A percentile compares a stretch with the other conserved stretches of the same genome.
These are phyloP conservation scores for Strigamia transsilvanica DNA, from an alignment of 2,888 invertebrate genomes.

Conservation along the genomic window DNA sequence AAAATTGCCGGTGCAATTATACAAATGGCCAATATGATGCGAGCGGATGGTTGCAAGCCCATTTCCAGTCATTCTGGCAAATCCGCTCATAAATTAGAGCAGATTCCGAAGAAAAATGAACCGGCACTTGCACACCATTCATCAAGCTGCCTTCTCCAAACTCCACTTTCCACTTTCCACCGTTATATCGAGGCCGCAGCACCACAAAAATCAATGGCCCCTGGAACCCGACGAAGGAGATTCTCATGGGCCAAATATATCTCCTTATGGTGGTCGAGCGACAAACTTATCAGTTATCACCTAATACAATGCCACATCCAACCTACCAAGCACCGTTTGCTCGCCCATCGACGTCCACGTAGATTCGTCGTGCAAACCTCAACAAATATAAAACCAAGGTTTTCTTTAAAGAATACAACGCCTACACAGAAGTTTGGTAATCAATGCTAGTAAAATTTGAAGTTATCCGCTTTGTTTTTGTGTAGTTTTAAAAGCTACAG, in stretches of 20 bases:
- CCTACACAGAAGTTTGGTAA: too few species aligned
- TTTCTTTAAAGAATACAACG: not conserved
- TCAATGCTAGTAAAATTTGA: too few species aligned
- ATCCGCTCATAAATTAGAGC: slow-evolving; percentile 15
- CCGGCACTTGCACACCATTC: slow-evolving; percentile 9
- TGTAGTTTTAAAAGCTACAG: too few species aligned
- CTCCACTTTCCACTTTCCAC: slow-evolving; percentile 11
- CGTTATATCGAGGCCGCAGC: slow-evolving; percentile 5
- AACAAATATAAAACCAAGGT: not conserved
- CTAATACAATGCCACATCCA: slow-evolving; percentile 15
- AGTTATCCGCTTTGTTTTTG: too few species aligned
- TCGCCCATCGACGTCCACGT: not conserved
- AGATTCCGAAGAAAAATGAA: slow-evolving; percentile 20
- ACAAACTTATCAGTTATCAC: slow-evolving; percentile 20
- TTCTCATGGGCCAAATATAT: slow-evolving; percentile 20
- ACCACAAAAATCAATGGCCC: slow-evolving; percentile 12
- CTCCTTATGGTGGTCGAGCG: slow-evolving; percentile 9
- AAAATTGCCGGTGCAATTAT: not conserved
- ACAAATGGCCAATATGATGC: not conserved
- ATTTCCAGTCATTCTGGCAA: not conserved
- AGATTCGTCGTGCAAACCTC: not conserved
- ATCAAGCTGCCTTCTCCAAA: slow-evolving; percentile 20
- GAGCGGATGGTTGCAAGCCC: slow-evolving; percentile 9
- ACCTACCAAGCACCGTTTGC: not conserved
- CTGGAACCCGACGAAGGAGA: slow-evolving; percentile 6